A percentile compares a stretch with the other conserved stretches of the same genome.
phyloP scores from a whole-genome alignment of 2,113 vertebrate genomes.

The Dipodomys spectabilis region DNA sequence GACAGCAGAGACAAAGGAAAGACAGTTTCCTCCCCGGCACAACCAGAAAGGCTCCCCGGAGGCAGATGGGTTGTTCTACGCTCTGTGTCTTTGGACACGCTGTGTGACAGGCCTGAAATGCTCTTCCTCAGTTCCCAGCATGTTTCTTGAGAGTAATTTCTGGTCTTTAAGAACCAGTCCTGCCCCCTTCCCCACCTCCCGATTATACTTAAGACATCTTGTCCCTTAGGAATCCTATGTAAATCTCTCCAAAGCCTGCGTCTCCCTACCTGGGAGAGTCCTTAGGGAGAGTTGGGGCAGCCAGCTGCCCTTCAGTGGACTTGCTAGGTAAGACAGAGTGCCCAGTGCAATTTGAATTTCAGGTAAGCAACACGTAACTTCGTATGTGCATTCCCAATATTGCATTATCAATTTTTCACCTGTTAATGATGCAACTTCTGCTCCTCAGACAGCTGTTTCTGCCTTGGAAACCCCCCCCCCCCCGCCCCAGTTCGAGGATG shows the following conservation, averaged over 20 bases:
- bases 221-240: not conserved
- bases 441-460: not conserved
- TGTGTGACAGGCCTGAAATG: not conserved
- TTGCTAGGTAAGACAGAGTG: not conserved
- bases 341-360: not conserved
- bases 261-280: not conserved
- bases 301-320: not conserved
- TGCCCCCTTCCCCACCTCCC: not conserved
- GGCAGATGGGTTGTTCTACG: not conserved
- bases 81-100: not conserved
- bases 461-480: no score
- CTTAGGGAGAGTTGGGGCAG: no score
- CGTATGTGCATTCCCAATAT: not conserved
- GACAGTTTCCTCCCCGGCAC: not conserved
- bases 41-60: not conserved
- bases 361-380: not conserved
- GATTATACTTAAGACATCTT: not conserved
- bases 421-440: not conserved
- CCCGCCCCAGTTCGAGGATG: accelerated
- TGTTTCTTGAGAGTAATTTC: not conserved
- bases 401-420: not conserved
- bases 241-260: not conserved
- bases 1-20: not conserved
- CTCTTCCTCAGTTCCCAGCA: not conserved
- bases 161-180: not conserved